Percentiles rank a stretch among this genome's conserved stretches.
phyloP scores from a whole-genome alignment of 2,113 vertebrate genomes.

The Chaetodon auriga region DNA sequence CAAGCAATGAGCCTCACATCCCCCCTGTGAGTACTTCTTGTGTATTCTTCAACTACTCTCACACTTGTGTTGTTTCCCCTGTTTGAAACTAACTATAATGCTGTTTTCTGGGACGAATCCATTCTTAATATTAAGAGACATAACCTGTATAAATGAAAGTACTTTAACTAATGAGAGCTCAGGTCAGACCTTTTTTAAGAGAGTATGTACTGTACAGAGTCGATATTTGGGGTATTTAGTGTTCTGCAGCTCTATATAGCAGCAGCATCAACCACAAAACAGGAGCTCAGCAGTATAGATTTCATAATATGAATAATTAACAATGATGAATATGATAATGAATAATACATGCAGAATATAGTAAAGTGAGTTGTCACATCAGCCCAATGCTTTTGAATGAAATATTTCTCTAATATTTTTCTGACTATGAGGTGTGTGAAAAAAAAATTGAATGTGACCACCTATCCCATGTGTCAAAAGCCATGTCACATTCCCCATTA shows the following conservation, averaged over 20 bases:
- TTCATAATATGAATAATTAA: constrained; percentile 59
- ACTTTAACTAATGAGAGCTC: background rate
- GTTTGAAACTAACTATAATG: background rate
- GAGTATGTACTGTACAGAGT: background rate
- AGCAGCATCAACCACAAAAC: constrained; percentile 4
- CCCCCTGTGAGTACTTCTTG: constrained; percentile 85
- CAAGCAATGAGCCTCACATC: constrained; percentile 89
- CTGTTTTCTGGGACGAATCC: background rate
- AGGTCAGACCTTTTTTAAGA: background rate
- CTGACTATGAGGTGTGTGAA: constrained; percentile 2
- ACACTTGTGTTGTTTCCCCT: background rate
- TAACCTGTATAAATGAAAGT: background rate
- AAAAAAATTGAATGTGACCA: background rate
- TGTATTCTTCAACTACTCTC: background rate
- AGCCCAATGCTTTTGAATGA: constrained; percentile 27
- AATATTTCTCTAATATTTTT: constrained; percentile 26
- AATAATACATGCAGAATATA: constrained; percentile 57
- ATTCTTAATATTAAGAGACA: background rate
- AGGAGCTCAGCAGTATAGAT: constrained; percentile 29
- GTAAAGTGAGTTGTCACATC: constrained; percentile 47
- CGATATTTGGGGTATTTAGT: background rate
- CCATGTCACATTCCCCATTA: constrained; percentile 1
- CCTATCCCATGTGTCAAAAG: background rate
- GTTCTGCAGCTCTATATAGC: background rate
- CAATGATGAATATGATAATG: constrained; percentile 49